A percentile compares a stretch with the other conserved stretches of the same genome.
phyloP scores from a whole-genome alignment of 2,888 invertebrate genomes.

The Megamerina dolium region DNA sequence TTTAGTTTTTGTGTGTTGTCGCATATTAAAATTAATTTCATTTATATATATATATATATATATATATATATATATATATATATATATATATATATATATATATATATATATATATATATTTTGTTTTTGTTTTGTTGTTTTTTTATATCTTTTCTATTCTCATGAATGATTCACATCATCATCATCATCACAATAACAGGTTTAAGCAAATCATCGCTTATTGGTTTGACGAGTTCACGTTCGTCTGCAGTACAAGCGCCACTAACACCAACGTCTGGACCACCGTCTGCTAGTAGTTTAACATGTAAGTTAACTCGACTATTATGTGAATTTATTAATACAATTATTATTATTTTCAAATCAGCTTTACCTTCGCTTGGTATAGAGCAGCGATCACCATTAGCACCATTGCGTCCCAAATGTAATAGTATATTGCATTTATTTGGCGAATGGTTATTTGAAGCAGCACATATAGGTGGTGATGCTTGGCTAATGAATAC shows the following conservation, averaged over 20 bases:
- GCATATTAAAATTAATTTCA: no score
- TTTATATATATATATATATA: no score
- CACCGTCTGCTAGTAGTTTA: slow-evolving; percentile 61
- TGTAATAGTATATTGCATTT: slow-evolving; percentile 93
- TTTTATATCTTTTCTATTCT: no score
- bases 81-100: no score
- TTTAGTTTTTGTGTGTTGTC: no score
- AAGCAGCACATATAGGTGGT: slow-evolving; percentile 87
- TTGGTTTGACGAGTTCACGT: slow-evolving; percentile 70
- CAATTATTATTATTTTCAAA: slow-evolving; percentile 11
- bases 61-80: no score
- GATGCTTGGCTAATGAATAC: slow-evolving; percentile 56
- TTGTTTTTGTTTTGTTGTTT: neutral
- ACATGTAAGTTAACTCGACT: slow-evolving; percentile 53
- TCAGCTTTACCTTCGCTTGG: slow-evolving; percentile 60
- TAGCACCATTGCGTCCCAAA: slow-evolving; percentile 75
- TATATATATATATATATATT: no score
- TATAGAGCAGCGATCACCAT: slow-evolving; percentile 57
- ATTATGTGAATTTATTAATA: slow-evolving; percentile 10
- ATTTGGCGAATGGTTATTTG: slow-evolving; percentile 95
- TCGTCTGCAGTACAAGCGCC: slow-evolving; percentile 59
- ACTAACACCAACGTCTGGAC: slow-evolving; percentile 64
- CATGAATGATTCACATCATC: no score
- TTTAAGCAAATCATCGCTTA: slow-evolving; percentile 72
- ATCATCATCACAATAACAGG: no score